Base-by-base conservation (phyloP, 2,797 vertebrate genomes). In the Bryconaethiops microstoma region DNA sequence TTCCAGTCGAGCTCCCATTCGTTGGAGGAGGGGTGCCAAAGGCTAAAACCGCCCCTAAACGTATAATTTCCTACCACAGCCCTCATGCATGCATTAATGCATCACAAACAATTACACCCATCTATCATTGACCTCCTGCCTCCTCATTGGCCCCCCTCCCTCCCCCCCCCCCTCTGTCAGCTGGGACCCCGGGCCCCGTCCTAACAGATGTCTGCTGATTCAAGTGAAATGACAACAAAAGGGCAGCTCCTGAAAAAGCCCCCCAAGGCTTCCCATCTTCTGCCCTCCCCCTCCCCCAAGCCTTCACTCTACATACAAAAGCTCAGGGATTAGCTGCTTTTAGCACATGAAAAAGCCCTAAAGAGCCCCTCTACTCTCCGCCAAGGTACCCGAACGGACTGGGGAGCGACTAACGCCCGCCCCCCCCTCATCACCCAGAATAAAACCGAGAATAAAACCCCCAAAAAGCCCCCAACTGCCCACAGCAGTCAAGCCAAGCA, bases 121-220 rank as follows among this genome's bases (percentile, higher is more conserved):
- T 92, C 90, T 88, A 92, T 93, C 93, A 92, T 90, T 91, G 90
- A 91, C 90, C 89, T 91, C 88, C 88, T 86, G 79, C 80, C 88
- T 90, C 85, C 89, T 60, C 68, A 73, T 65, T 89, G 83, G 88
- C 86, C 87, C 87, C 77, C 86, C 88, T 88, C 54, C 85, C 83
- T 83, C 74, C 84, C 85, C 75, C 74, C 75, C 63, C 63, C 7
- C 10, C 50, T 21, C 2, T 75, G 86, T 86, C 84, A 91, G 88
- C 88, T 90, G 86, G 90, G 84, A 87, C 67, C 83, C 81, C 86
- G 77, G 84, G 78, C 85, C 83, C 74, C 50, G 74, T 84, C 42
- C 79, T 76, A 90, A 88, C 94, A 94, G 93, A 94, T 94, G 94
- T 94, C 93, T 84, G 84, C 82, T 88, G 89, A 87, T 93, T 92